Evolutionary conservation across 2,888 invertebrate species (phyloP), one percentile per base, ranked within the genome.

Genomic region (Tetragonisca angustula): DNA sequence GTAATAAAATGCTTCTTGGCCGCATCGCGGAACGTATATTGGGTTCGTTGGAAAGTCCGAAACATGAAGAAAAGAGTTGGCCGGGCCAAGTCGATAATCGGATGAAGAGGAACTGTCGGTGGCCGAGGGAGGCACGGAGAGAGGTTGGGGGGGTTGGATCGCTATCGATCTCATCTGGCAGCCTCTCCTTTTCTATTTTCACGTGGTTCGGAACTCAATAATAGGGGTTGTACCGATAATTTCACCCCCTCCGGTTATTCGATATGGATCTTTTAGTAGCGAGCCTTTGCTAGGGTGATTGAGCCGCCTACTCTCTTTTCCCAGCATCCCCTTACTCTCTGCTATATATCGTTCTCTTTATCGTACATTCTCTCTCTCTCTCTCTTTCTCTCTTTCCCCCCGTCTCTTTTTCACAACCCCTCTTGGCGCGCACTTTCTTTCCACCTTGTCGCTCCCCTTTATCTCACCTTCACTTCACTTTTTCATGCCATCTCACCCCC

Each of bases 141-240:
- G n/a, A n/a, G n/a, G n/a, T n/a, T n/a, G n/a, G n/a, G 72, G 61
- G 54, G 71, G 19, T 27, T 43, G 73, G 74, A n/a, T 5, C 5
- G n/a, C 36, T 88, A 87, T 90, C 90, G 89, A 89, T 89, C 88
- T 90, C 84, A 85, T 89, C 86, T 85, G 69, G 64, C 83, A 76
- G 71, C 74, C 85, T 88, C 84, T 87, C 84, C 80, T 86, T 87
- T 86, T 88, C 88, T 85, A 87, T 86, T 92, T 90, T 89, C 89
- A 87, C 91, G 83, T 85, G 79, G 87, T 85, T 89, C 87, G 76
- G 87, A 92, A 91, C 91, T 89, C 91, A 91, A 92, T 92, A 92
- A 91, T 91, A 87, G 89, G 87, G 89, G 90, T 90, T 92, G 91
- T 91, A 91, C 91, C 91, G 92, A 92, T 92, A 92, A 92, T 92